A percentile compares a stretch with the other conserved stretches of the same genome.
These are phyloP conservation scores for Drosophila hamatofila DNA, from an alignment of 2,888 invertebrate genomes.

Conservation along the genomic window DNA sequence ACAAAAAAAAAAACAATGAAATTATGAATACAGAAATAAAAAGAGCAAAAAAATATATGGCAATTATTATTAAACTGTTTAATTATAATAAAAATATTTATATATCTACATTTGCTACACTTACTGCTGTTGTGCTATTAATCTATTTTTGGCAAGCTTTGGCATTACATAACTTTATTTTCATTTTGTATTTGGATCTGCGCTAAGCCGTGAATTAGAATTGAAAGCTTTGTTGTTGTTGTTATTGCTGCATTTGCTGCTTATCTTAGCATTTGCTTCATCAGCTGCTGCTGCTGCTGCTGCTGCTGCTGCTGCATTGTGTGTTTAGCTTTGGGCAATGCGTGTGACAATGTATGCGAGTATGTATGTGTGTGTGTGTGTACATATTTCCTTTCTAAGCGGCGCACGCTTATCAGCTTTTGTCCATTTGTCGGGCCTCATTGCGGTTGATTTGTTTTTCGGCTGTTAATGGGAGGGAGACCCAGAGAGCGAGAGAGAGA, in stretches of 20 bases:
- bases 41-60: constrained; percentile 25
- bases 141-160: constrained; percentile 32
- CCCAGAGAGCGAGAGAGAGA: not conserved
- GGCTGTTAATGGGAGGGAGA: not conserved
- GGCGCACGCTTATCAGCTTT: constrained; percentile 49
- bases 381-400: constrained; percentile 40
- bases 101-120: not conserved
- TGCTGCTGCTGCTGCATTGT: not conserved
- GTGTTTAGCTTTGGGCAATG: constrained; percentile 25
- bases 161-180: constrained; percentile 26
- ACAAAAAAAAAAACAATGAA: not conserved
- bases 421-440: constrained; percentile 23
- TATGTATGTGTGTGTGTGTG: not conserved
- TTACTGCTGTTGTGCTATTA: constrained; percentile 15
- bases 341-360: not conserved
- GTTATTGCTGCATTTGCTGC: constrained; percentile 15
- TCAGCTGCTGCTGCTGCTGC: constrained; percentile 15
- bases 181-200: not conserved
- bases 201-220: constrained; percentile 15
- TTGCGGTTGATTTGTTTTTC: constrained; percentile 39
- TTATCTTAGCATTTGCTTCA: constrained; percentile 11
- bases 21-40: constrained; percentile 30
- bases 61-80: constrained; percentile 41
- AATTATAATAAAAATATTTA: constrained; percentile 10
- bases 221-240: constrained; percentile 25